These are phyloP conservation scores for Anser cygnoides DNA, from an alignment of 2,113 vertebrate species.

Conservation along the genomic window DNA sequence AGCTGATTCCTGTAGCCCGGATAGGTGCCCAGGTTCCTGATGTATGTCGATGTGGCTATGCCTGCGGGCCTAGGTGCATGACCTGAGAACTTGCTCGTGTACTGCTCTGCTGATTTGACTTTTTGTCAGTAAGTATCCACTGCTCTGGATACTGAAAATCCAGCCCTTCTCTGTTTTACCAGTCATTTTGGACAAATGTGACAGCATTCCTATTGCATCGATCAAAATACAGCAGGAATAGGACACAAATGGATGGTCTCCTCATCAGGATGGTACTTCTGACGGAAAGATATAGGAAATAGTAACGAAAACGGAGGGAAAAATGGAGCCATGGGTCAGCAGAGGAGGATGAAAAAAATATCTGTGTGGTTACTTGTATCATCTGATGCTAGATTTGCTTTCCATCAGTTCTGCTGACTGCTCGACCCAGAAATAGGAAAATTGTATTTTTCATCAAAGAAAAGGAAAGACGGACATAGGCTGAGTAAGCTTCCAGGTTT, in stretches of 20 bases:
- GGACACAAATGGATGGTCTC: neutral
- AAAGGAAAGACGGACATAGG: neutral
- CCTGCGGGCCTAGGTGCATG: neutral
- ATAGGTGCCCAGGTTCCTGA: neutral
- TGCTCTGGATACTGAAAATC: neutral
- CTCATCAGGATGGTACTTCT: neutral
- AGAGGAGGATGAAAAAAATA: neutral
- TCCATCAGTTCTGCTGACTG: neutral
- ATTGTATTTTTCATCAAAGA: neutral
- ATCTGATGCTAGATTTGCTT: neutral
- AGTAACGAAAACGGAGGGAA: neutral
- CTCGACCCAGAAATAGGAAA: neutral
- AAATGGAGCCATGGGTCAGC: neutral
- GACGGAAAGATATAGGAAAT: neutral
- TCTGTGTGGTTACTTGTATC: neutral
- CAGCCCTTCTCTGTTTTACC: neutral
- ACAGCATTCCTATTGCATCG: slow-evolving; percentile 7
- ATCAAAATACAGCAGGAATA: slow-evolving; percentile 4
- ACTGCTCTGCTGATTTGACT: neutral
- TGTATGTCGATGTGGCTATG: neutral
- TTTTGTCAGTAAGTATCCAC: neutral
- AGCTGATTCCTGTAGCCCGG: neutral
- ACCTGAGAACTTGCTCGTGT: neutral
- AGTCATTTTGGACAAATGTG: neutral
- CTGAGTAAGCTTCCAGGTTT: neutral